phyloP scores from a whole-genome alignment of 2,888 invertebrate genomes.

The Rhabditoides inermis region DNA sequence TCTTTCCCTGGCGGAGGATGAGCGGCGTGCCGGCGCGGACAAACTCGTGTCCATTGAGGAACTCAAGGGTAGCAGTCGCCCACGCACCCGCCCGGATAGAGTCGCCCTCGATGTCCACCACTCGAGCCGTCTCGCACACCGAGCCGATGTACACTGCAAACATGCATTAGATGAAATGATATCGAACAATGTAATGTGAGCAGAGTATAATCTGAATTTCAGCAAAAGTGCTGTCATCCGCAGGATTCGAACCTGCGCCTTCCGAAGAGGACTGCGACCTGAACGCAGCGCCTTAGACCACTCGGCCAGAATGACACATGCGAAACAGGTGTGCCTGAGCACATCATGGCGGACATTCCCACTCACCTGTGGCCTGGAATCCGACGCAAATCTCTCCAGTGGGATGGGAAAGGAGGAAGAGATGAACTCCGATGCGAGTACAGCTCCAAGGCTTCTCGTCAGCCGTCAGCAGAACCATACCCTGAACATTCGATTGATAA shows the following conservation, averaged over 20 bases:
- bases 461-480: conserved; percentile 70
- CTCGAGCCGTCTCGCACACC: conserved; percentile 85
- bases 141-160: conserved; percentile 77
- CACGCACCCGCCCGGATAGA: conserved; percentile 69
- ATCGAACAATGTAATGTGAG: too few species aligned
- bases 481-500: conserved; percentile 55
- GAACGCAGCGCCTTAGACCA: too few species aligned
- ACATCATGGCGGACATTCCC: conserved; percentile 1
- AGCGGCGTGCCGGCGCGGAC: conserved; percentile 65
- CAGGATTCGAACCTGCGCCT: too few species aligned
- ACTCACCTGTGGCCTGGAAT: conserved; percentile 64
- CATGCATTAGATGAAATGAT: too few species aligned
- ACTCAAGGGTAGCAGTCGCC: conserved; percentile 71
- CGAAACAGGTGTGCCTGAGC: too few species aligned
- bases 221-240: too few species aligned
- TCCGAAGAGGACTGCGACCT: too few species aligned
- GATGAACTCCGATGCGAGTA: conserved; percentile 67
- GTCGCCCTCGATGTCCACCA: conserved; percentile 56
- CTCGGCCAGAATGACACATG: too few species aligned
- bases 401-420: conserved; percentile 67
- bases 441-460: conserved; percentile 46
- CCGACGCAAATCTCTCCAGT: conserved; percentile 51
- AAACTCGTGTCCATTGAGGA: conserved; percentile 32
- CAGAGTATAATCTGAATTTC: too few species aligned
- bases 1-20: conserved; percentile 73